Evolutionary conservation across 2,113 vertebrate species (phyloP).

Genomic region (Bos javanicus): DNA sequence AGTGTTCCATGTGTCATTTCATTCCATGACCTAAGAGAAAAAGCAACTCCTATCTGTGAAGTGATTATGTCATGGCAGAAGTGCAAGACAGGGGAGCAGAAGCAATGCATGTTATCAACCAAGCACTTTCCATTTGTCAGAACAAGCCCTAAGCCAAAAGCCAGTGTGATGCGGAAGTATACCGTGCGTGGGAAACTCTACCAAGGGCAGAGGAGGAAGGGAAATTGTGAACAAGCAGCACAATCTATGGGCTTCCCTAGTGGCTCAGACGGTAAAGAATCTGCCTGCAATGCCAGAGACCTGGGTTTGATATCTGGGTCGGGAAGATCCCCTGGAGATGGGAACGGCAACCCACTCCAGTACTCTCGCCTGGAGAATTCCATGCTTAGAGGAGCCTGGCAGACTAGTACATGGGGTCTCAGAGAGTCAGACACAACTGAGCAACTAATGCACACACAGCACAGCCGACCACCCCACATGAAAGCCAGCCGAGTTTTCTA

Average conservation of each 20-base stretch:
- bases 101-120: background rate
- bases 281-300: background rate
- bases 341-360: background rate
- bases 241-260: background rate
- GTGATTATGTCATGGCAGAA: background rate
- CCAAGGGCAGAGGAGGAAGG: background rate
- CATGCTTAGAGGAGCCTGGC: no score
- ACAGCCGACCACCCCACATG: background rate
- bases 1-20: background rate
- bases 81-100: background rate
- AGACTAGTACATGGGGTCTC: background rate
- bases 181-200: background rate
- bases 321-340: fast-evolving
- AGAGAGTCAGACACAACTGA: background rate
- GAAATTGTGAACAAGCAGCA: background rate
- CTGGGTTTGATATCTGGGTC: background rate
- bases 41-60: background rate
- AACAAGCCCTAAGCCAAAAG: background rate
- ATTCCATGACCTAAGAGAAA: background rate
- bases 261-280: background rate
- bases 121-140: background rate
- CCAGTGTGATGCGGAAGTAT: background rate
- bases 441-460: background rate
- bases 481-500: background rate
- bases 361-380: background rate